Evolutionary conservation across 2,797 vertebrate species (phyloP), one percentile per base, ranked within the genome.

Genomic region (Calcarius lapponicus): DNA sequence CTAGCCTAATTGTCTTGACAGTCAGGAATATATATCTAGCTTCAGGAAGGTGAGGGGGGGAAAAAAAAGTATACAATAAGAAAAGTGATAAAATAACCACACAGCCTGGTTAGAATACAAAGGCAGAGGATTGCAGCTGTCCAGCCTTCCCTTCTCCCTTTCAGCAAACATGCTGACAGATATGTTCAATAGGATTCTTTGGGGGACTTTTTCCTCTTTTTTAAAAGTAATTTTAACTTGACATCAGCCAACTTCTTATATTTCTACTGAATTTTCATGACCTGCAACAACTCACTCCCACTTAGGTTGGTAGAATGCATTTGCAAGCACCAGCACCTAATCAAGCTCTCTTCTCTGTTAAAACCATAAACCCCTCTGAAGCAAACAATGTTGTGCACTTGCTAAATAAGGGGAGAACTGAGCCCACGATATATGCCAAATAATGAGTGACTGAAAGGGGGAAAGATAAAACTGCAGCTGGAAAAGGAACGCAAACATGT

Each of bases 401-500:
- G n/a, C 40, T 72, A 86, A 72, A 14, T 58, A 80, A 83, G 32
- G 80, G 40, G 20, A 88, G 57, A 89, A 36, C 16, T n/a, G n/a
- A 87, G 57, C 14, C 43, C 18, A 14, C 34, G 42, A 40, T 38
- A 75, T 43, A 48, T 17, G 56, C 67, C 81, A 91, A 80, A 90
- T 65, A 84, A 36, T 45, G 62, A 80, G 57, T 66, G 79, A 66
- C 71, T 90, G 80, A 95, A 95, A 89, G 51, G 36, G 66, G 74
- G 72, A 48, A 92, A 91, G 92, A 94, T 67, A 87, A 95, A 97
- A 97, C 38, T 93, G 71, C 90, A 95, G 80, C 78, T 96, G 90
- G 81, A 88, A 94, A 95, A 96, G 88, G 81, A 97, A 97, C 97
- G 91, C 80, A 97, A 96, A 97, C 94, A 96, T 81, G 82, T 10